Base-by-base conservation (phyloP, 1,140 invertebrate species). In the Thaumetopoea pityocampa region DNA sequence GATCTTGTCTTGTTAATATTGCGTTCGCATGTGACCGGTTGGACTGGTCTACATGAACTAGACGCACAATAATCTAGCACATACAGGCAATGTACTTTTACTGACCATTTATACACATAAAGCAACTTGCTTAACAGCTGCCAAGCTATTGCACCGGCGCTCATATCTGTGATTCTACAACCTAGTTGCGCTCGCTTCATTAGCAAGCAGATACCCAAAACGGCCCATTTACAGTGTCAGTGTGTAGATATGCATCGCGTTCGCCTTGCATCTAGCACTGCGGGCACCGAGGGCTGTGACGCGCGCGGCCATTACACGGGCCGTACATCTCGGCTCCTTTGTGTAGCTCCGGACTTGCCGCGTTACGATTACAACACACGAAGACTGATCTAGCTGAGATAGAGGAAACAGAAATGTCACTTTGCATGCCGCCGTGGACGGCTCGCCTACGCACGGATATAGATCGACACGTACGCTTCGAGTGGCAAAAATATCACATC, bases 131-230 rank as follows among this genome's bases (percentile, higher is more conserved):
- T 46, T 49, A 55, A 45, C 53, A 27, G 26, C 36, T 53, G 44
- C 46, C 59, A 46, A 37, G 48, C 56, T 28, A 51, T 64, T 65
- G 64, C 65, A 65, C 67, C 38, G 51, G 40, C 47, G 29, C 54
- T 64, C 67, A 77, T 69, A 72, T 66, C 66, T 67, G 55, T 68
- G 58, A 65, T 68, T 72, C 67, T 60, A 54, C 51, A 65, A 61
- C 66, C 58, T 48, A 69, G 63, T 76, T 52, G 42, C 48, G 50
- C 35, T 27, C 42, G 59, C 64, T 80, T 80, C 79, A 79, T 83
- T 83, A 83, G 73, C 69, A 77, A 79, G 60, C 68, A 66, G 74
- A 80, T 79, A 68, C 63, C 76, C 70, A 71, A 79, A 80, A 79
- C 69, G 63, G 72, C 47, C 64, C 73, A 74, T 74, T 67, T 78